A percentile compares a stretch with the other conserved stretches of the same genome.
phyloP scores from a whole-genome alignment of 30 jellyfish, hydroid and myxozoan genomes.

The Chrysaora quinquecirrha region DNA sequence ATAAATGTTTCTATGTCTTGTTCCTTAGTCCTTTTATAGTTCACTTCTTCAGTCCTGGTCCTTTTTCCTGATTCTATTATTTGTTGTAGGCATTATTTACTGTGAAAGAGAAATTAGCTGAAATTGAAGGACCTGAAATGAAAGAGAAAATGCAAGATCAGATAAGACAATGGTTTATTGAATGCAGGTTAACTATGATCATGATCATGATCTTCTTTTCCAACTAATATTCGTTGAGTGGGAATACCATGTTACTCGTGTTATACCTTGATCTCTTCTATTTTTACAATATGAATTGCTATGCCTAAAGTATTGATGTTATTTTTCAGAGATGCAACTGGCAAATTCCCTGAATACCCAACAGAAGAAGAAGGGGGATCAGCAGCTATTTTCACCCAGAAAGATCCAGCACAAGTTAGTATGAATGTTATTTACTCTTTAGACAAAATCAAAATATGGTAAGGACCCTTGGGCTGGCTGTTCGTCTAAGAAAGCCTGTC shows the following conservation, averaged over 20 bases:
- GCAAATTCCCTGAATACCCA: conserved; percentile 97
- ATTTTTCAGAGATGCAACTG: conserved; percentile 91
- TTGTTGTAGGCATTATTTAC: conserved; percentile 71
- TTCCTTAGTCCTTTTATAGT: no score
- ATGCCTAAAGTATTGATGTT: no score
- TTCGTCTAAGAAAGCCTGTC: conserved; percentile 67
- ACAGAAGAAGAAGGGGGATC: conserved; percentile 97
- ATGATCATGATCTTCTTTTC: no score
- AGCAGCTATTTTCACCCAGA: conserved; percentile 80
- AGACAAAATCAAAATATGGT: not conserved
- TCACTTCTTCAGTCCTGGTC: no score
- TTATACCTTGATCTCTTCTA: no score
- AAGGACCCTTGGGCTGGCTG: conserved; percentile 52
- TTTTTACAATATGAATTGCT: no score
- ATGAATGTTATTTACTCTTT: not conserved
- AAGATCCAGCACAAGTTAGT: conserved; percentile 82
- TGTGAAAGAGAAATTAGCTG: conserved; percentile 85
- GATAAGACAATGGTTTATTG: conserved; percentile 97
- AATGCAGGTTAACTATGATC: no score
- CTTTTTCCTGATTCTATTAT: no score
- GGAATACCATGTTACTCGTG: no score
- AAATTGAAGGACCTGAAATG: conserved; percentile 97
- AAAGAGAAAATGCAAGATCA: conserved; percentile 96
- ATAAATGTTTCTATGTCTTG: no score
- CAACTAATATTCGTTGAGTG: no score